Conservation (phyloP, 2,797 vertebrate genomes). For the Scolopax bukidnonensis region DNA sequence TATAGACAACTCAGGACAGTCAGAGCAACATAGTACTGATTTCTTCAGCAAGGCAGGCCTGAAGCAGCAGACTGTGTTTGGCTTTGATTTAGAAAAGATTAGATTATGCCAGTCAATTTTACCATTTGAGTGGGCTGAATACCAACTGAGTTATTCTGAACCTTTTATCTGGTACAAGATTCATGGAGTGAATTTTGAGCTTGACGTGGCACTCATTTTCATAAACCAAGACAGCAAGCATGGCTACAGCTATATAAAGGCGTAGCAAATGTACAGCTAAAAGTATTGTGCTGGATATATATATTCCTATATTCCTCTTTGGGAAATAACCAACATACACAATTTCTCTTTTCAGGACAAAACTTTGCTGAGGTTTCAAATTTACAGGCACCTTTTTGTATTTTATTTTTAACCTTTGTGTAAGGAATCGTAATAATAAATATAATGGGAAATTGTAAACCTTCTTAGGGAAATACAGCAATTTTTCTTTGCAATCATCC, state of each 20-base stretch:
- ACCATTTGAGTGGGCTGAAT: not conserved
- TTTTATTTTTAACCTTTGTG: not conserved
- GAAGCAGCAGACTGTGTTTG: not conserved
- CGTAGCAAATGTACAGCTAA: not conserved
- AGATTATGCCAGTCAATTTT: slow-evolving; percentile 4
- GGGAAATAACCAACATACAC: fast-evolving
- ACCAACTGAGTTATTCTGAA: not conserved
- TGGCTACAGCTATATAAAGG: not conserved
- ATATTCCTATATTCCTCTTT: not conserved
- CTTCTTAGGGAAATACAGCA: not conserved
- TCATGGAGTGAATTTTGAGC: not conserved
- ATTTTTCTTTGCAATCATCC: not conserved
- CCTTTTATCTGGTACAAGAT: not conserved
- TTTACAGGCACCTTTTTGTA: not conserved
- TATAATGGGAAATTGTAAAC: not conserved
- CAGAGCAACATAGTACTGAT: not conserved
- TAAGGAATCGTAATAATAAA: not conserved
- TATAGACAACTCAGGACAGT: not conserved
- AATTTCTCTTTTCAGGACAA: not conserved
- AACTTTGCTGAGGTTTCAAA: not conserved
- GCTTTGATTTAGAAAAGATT: not conserved
- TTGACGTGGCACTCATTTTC: not conserved
- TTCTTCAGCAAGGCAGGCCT: not conserved
- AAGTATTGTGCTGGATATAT: not conserved
- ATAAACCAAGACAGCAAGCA: not conserved